phyloP scores from a whole-genome alignment of 2,888 invertebrate genomes.

The Falcaria lacertinaria region DNA sequence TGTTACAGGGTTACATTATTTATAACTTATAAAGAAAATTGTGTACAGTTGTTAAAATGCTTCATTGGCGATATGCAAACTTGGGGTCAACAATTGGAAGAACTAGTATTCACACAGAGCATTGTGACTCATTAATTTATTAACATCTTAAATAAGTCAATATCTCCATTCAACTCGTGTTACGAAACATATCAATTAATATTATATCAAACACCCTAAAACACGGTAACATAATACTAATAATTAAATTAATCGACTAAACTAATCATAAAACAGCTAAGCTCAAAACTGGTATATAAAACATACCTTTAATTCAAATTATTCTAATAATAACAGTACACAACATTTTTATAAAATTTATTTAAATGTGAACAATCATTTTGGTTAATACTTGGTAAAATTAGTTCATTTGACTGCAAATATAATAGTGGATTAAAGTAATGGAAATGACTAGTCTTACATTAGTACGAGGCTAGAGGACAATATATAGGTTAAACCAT shows the following conservation, averaged over 20 bases:
- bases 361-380: constrained; percentile 72
- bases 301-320: constrained; percentile 60
- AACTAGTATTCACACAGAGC: neutral
- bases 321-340: constrained; percentile 55
- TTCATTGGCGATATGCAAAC: neutral
- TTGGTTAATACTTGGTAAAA: constrained; percentile 69
- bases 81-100: neutral
- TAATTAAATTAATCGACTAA: constrained; percentile 33
- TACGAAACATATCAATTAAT: constrained; percentile 18
- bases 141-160: neutral
- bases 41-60: neutral
- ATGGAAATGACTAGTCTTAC: constrained; percentile 43
- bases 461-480: constrained; percentile 12
- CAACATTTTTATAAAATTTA: constrained; percentile 75
- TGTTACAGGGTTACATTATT: neutral
- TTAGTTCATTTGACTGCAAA: constrained; percentile 34
- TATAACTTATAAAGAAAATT: neutral
- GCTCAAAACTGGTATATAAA: constrained; percentile 51
- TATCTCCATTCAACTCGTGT: constrained; percentile 9
- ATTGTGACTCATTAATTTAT: neutral
- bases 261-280: constrained; percentile 37
- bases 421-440: constrained; percentile 7
- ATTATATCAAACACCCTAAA: constrained; percentile 14
- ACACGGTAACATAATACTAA: constrained; percentile 26
- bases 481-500: neutral